Percentiles rank a stretch among this genome's conserved stretches.
Evolutionary conservation across 1,140 invertebrate genomes (phyloP).

Genomic region (Chironomus striatipennis): DNA sequence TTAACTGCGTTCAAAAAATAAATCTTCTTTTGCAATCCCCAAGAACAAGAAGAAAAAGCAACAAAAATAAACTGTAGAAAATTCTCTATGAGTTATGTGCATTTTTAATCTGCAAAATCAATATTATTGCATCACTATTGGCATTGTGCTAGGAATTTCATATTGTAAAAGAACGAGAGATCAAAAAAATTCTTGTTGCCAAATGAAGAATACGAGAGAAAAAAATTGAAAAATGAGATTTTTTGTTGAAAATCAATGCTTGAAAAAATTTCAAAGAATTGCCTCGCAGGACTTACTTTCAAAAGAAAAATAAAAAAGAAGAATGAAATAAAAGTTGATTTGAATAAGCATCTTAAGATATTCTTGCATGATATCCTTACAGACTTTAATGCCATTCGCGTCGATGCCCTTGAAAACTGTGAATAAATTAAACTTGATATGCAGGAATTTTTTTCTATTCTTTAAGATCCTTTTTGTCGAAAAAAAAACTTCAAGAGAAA

Average conservation of each 20-base stretch:
- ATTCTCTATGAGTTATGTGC: not conserved
- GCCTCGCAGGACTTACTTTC: not conserved
- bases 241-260: not conserved
- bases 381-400: not conserved
- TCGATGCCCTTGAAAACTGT: conserved; percentile 8
- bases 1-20: too few species aligned
- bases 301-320: not conserved
- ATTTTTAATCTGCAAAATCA: conserved; percentile 24
- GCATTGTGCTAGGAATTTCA: not conserved
- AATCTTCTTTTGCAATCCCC: not conserved
- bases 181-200: not conserved
- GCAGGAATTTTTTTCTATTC: not conserved
- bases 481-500: too few species aligned
- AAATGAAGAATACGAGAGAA: not conserved
- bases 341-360: conserved; percentile 7
- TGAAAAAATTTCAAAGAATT: too few species aligned
- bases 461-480: not conserved
- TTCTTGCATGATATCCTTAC: not conserved
- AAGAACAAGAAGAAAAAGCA: not conserved
- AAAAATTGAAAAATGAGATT: conserved; percentile 19
- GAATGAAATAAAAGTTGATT: not conserved
- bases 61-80: not conserved
- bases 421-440: conserved; percentile 5
- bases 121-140: conserved; percentile 19
- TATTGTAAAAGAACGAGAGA: not conserved